phyloP scores from a whole-genome alignment of 2,888 invertebrate genomes.

The Drosophila anceps region DNA sequence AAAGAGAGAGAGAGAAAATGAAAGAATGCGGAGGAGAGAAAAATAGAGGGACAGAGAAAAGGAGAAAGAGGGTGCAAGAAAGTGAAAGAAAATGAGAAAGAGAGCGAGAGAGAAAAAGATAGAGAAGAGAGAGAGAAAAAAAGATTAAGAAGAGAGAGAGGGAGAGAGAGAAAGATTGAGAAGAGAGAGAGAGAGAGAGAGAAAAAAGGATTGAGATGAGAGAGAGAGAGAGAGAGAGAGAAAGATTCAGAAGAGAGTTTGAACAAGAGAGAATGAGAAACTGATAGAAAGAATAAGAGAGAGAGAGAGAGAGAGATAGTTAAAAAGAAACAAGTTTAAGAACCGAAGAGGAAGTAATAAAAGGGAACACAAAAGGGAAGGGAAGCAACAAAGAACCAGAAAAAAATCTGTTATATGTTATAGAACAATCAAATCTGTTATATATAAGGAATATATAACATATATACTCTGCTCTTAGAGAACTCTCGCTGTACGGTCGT shows the following conservation, averaged over 20 bases:
- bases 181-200: not conserved
- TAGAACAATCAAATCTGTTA: not conserved
- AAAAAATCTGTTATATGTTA: not conserved
- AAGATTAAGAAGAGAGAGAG: not conserved
- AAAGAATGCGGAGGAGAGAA: not conserved
- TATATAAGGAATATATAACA: not conserved
- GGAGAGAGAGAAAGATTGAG: not conserved
- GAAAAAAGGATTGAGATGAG: no score
- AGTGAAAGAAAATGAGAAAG: not conserved
- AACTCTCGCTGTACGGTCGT: not conserved
- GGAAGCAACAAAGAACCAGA: no score
- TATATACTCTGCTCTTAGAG: not conserved
- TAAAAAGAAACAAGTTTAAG: no score
- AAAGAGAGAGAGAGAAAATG: not conserved
- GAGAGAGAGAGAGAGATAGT: not conserved
- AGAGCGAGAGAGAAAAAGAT: not conserved
- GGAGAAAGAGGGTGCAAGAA: not conserved
- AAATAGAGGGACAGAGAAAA: not conserved
- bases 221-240: no score
- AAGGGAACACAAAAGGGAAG: no score
- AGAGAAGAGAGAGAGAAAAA: not conserved
- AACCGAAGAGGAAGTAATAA: no score
- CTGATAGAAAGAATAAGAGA: no score
- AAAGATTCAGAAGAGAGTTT: no score
- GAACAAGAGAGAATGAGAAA: no score